phyloP scores from a whole-genome alignment of 2,797 vertebrate genomes.

The Chaetophractus vellerosus region DNA sequence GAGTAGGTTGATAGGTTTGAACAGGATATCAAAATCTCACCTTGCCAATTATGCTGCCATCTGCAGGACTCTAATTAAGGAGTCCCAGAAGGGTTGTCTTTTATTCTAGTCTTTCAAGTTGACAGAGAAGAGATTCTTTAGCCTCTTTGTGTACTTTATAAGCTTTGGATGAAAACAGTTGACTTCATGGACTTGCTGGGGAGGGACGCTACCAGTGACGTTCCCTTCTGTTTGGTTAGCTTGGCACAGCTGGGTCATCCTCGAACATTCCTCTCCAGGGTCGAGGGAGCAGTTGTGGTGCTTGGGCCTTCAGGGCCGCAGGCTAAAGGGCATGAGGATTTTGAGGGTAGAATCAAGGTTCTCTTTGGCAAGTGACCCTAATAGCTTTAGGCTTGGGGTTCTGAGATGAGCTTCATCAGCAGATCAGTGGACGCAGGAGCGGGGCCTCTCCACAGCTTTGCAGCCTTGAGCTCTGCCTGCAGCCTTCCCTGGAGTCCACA shows the following conservation, averaged over 20 bases:
- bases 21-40: not conserved
- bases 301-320: not conserved
- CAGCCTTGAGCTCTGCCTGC: not conserved
- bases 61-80: not conserved
- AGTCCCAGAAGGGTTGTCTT: not conserved
- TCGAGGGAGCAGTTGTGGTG: not conserved
- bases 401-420: not conserved
- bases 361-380: not conserved
- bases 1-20: not conserved
- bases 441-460: not conserved
- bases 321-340: not conserved
- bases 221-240: not conserved
- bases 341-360: not conserved
- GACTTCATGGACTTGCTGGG: not conserved
- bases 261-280: not conserved
- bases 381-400: not conserved
- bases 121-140: not conserved
- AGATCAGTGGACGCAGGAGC: not conserved
- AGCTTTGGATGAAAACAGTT: not conserved
- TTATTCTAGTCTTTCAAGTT: not conserved
- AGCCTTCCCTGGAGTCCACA: not conserved
- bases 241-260: not conserved
- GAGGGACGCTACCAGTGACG: not conserved
- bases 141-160: not conserved
- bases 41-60: not conserved